A percentile compares a stretch with the other conserved stretches of the same genome.
Conservation (phyloP, 2,888 invertebrate species). For the Epirrhoe alternata region DNA sequence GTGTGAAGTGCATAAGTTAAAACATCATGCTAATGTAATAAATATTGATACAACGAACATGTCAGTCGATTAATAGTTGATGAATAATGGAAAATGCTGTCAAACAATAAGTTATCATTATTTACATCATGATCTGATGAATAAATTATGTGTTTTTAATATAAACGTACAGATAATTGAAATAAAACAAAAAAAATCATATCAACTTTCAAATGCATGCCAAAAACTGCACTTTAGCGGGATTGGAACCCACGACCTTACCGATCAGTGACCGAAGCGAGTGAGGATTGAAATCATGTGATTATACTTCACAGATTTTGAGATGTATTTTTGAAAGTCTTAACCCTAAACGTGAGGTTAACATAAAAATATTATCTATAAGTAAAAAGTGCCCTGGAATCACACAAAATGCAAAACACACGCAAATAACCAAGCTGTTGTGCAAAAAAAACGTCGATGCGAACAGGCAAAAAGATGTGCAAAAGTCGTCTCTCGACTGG, state of each 20-base stretch:
- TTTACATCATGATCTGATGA: slow-evolving; percentile 18
- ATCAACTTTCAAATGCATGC: no score
- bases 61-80: slow-evolving; percentile 33
- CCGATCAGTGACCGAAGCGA: no score
- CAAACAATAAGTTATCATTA: slow-evolving; percentile 33
- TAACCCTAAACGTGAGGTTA: not conserved
- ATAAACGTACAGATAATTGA: not conserved
- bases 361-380: slow-evolving; percentile 27
- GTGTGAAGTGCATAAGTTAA: slow-evolving; percentile 24
- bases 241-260: no score
- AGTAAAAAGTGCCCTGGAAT: slow-evolving; percentile 47
- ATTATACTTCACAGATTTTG: no score
- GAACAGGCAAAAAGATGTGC: slow-evolving; percentile 78
- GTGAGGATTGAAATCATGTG: no score
- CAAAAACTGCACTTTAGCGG: no score
- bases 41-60: slow-evolving; percentile 33
- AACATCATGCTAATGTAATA: slow-evolving; percentile 36
- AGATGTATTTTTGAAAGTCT: no score
- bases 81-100: slow-evolving; percentile 29
- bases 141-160: not conserved
- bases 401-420: slow-evolving; percentile 47
- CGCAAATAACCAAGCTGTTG: slow-evolving; percentile 66
- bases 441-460: slow-evolving; percentile 66
- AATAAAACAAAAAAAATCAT: no score
- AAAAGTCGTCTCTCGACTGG: slow-evolving; percentile 69